phyloP scores from a whole-genome alignment of 2,113 vertebrate species.

The Rhynchomys soricoides region DNA sequence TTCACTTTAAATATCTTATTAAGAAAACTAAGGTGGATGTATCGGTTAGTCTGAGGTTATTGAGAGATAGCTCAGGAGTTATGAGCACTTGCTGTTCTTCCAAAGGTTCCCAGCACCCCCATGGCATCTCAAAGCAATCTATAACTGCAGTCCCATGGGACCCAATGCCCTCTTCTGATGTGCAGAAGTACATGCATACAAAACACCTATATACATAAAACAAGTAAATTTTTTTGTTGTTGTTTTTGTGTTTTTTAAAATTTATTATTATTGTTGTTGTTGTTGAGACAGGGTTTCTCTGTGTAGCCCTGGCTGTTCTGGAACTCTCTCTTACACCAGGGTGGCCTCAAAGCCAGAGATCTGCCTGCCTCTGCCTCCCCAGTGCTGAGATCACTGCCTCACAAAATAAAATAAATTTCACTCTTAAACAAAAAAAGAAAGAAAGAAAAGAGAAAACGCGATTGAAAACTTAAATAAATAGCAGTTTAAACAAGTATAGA shows the following conservation, averaged over 20 bases:
- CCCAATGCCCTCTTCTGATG: not conserved
- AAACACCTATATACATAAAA: not conserved
- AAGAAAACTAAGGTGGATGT: not conserved
- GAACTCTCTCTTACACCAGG: not conserved
- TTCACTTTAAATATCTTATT: not conserved
- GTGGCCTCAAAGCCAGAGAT: not conserved
- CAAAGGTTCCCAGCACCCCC: not conserved
- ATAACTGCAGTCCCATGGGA: not conserved
- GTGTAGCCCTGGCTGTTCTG: not conserved
- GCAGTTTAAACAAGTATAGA: not conserved
- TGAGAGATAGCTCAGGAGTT: not conserved
- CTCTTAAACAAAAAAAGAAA: not conserved
- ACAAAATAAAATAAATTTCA: not conserved
- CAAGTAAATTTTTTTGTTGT: not conserved
- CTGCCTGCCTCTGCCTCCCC: not conserved
- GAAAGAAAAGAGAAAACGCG: not conserved
- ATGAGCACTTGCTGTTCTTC: not conserved
- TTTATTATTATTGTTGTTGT: too few species aligned
- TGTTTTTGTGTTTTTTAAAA: not conserved
- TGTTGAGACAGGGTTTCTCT: not conserved
- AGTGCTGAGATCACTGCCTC: not conserved
- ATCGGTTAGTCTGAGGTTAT: not conserved
- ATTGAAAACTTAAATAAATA: slow-evolving; percentile 28
- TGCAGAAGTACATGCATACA: not conserved
- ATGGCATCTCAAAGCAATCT: not conserved